Base-by-base conservation (phyloP, 1,140 invertebrate species). In the Caenorhabditis elegans region DNA sequence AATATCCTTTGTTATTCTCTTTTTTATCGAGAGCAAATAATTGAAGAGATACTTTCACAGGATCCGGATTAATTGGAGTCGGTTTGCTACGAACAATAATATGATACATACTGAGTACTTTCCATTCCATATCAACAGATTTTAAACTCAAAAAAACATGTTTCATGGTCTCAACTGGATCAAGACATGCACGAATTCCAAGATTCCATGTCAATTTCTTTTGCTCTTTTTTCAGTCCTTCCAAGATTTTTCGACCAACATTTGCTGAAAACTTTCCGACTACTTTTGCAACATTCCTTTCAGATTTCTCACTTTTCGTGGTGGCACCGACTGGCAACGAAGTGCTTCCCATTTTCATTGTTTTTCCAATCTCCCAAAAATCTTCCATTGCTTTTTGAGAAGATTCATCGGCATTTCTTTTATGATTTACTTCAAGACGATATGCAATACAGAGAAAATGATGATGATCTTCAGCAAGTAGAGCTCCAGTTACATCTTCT, bases 91-190 rank as follows among this genome's bases (percentile, higher is more conserved):
- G 93, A 3, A 98, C 97, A 86, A 95, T 92, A 80, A 94, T 94
- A 86, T 96, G 95, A 89, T 95, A 96, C 80, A 95, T 94, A 91
- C 98, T 99, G 78, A 99, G 95, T 46, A 98, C 94, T 91, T 98
- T 98, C 97, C 87, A 88, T 70, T 87, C 94, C 92, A 98, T 98
- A 91, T 96, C 94, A 15, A 99, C 92, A 10, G 94, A 93, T 91
- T 98, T 98, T 97, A 99, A 99, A n/a, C 97, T 97, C 85, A 96
- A 92, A 90, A 98, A 99, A 0, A 99, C 97, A 92, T 99, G 98
- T 90, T 97, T 94, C 98, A 99, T 99, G 22, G 99, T 99, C 91
- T 99, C 98, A 89, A 96, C 95, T 22, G 88, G 88, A 65, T 97
- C 97, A 88, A 96, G 98, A 91, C 99, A 98, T 17, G 97, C 99